Base-by-base conservation (phyloP, 2,888 invertebrate species). In the Coleophora deauratella region DNA sequence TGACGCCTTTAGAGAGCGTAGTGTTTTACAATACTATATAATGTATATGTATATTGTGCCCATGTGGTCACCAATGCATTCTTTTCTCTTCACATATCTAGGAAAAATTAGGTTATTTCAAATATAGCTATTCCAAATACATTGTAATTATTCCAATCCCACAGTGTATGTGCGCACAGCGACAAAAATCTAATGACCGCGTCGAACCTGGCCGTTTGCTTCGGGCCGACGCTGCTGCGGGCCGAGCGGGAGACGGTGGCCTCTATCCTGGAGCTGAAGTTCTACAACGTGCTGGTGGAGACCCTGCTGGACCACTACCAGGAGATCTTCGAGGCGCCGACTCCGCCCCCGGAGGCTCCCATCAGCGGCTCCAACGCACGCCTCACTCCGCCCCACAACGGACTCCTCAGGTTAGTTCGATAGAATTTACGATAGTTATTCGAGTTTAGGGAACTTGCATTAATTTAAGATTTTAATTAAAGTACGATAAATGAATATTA, bases 281-380 rank as follows among this genome's bases (percentile, higher is more conserved):
- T 99, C 88, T 97, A 97, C 86, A 99, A 99, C 85, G 96, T 99
- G 65, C 96, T 99, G 51, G 98, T 99, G 42, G 98, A 99, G 87
- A 95, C 98, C 67, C 88, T 99, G 50, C 95, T 99, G 46, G 94
- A 95, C 59, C 70, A 77, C 71, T 66, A 55, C 61, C 55, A 46
- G 33, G 94, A 96, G 45, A 49, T 76, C 33, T 67, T 72, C 64
- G 67, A 62, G 41, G 42, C 52, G 30, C 41, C 45, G 40, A 47
- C 54, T 36, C 50, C 53, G 38, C 47, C 50, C 34, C 42, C 52
- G 11, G 46, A 13, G 41, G 41, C 38, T 34, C 42, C 38, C 3
- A 21, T 21, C 21, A 33, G 45, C 43, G 33, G 44, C 39, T 46
- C 45, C 46, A 32, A 40, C 47, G 14, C 40, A 30, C 40, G 40